Evolutionary conservation across 2,888 invertebrate genomes (phyloP).

Genomic region (Stratiomys singularior): DNA sequence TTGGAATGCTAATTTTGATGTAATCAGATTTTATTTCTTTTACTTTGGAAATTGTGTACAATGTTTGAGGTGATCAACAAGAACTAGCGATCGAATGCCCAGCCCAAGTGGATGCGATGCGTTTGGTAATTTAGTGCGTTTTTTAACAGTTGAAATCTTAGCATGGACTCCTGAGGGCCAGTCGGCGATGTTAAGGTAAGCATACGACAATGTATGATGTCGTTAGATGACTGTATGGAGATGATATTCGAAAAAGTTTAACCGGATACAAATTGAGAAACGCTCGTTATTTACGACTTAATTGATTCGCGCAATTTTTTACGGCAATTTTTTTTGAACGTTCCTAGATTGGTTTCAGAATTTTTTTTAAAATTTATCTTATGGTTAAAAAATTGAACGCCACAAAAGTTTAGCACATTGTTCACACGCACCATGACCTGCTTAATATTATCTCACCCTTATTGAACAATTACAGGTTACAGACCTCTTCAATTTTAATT

Average conservation of each 20-base stretch:
- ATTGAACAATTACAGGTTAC: not conserved
- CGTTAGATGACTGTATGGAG: no score
- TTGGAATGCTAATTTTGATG: conserved; percentile 55
- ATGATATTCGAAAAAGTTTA: no score
- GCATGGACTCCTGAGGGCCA: not conserved
- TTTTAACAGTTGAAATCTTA: not conserved
- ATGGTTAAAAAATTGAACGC: no score
- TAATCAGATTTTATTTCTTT: conserved; percentile 52
- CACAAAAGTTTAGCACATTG: no score
- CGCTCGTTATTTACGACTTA: no score
- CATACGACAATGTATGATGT: no score
- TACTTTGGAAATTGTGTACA: not conserved
- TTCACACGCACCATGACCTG: not conserved
- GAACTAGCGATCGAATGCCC: not conserved
- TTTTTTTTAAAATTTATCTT: no score
- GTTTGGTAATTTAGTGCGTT: conserved; percentile 10
- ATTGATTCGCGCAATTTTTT: no score
- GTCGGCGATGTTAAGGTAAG: not conserved
- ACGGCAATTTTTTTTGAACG: no score
- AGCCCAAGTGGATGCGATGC: not conserved
- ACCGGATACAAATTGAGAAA: no score
- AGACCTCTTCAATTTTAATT: conserved; percentile 6
- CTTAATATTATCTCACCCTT: not conserved
- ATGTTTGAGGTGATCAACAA: not conserved
- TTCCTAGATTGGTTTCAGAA: no score